Conservation (phyloP, 2,113 vertebrate species). For the Neodontobutis hainanensis region DNA sequence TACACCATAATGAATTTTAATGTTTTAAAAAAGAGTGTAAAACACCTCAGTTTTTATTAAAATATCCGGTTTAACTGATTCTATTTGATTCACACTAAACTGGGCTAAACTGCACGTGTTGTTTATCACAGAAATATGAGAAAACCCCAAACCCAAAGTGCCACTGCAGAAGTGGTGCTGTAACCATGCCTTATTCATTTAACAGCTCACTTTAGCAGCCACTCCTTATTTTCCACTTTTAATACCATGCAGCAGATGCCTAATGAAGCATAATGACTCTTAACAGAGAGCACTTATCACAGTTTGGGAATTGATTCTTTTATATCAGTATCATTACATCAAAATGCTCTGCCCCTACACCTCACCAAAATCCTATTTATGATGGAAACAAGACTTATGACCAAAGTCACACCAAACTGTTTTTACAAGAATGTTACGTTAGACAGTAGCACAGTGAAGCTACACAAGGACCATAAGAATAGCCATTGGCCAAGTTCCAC, state of each 20-base stretch:
- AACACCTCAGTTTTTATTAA: too few relatives aligned
- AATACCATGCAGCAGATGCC: conserved; percentile 17
- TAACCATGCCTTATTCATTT: conserved; percentile 10
- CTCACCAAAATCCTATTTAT: neutral
- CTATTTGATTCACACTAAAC: too few relatives aligned
- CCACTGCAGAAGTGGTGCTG: conserved; percentile 11
- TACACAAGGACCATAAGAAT: too few relatives aligned
- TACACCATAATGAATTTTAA: too few relatives aligned
- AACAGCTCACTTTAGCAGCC: conserved; percentile 1
- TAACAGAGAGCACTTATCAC: conserved; percentile 17
- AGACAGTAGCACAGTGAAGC: too few relatives aligned
- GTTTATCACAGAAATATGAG: neutral
- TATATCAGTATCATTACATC: neutral
- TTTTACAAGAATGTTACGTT: too few relatives aligned
- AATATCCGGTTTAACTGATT: too few relatives aligned
- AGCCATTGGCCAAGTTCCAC: too few relatives aligned
- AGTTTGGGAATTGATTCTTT: neutral
- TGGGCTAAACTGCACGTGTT: neutral
- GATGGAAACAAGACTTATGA: too few relatives aligned
- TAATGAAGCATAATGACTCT: conserved; percentile 24
- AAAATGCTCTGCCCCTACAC: neutral
- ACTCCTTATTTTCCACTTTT: conserved; percentile 15
- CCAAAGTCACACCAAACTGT: too few relatives aligned
- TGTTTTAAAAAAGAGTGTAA: too few relatives aligned
- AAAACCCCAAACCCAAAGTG: neutral